phyloP scores from a whole-genome alignment of 2,797 vertebrate genomes.

The Ambastaia sidthimunki region DNA sequence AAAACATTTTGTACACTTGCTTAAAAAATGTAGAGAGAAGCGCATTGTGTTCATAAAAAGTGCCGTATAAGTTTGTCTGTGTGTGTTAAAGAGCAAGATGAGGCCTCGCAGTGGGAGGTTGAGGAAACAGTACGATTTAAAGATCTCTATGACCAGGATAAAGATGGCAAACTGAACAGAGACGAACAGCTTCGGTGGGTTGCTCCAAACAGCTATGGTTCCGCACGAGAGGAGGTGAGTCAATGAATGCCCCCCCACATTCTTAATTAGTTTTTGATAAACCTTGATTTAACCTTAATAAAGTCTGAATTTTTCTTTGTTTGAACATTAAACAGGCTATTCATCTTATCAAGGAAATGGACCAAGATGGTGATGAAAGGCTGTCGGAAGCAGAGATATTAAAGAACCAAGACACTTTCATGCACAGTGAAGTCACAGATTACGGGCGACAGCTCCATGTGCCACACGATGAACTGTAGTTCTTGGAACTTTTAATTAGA shows the following conservation, averaged over 20 bases:
- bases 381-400: slow-evolving; percentile 89
- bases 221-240: too few relatives aligned
- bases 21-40: too few relatives aligned
- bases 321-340: slow-evolving; percentile 79
- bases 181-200: slow-evolving; percentile 93
- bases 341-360: slow-evolving; percentile 94
- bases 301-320: not conserved
- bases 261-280: not conserved
- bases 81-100: slow-evolving; percentile 59
- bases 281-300: not conserved
- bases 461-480: slow-evolving; percentile 90
- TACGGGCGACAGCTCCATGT: slow-evolving; percentile 92
- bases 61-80: not conserved
- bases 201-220: slow-evolving; percentile 88
- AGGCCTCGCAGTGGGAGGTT: slow-evolving; percentile 83
- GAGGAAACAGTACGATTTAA: slow-evolving; percentile 91
- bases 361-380: slow-evolving; percentile 84
- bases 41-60: too few relatives aligned
- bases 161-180: slow-evolving; percentile 84
- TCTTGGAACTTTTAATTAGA: slow-evolving; percentile 62
- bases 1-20: not conserved
- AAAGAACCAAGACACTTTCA: slow-evolving; percentile 89
- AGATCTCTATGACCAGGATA: slow-evolving; percentile 93
- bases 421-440: slow-evolving; percentile 96
- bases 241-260: too few relatives aligned